These are phyloP conservation scores for Bungarus multicinctus DNA, from an alignment of 2,113 vertebrate species.

Conservation along the genomic window DNA sequence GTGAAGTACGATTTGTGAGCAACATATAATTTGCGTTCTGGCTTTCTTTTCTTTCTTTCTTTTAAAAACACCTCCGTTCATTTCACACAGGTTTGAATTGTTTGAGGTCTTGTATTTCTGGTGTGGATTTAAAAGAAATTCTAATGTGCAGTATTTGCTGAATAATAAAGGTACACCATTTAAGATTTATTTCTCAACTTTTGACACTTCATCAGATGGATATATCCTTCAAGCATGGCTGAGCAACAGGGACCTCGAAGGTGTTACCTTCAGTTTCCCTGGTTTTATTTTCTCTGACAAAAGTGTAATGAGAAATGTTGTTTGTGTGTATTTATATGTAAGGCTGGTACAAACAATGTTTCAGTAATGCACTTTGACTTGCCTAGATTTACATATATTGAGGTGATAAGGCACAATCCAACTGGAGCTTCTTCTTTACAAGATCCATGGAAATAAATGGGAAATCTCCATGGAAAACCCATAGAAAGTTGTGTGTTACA, in stretches of 20 bases:
- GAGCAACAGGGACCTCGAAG: slow-evolving; percentile 10
- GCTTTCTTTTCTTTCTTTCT: background rate
- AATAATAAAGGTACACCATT: slow-evolving; percentile 61
- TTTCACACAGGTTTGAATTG: slow-evolving; percentile 25
- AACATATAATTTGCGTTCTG: slow-evolving; percentile 53
- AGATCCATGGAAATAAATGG: background rate
- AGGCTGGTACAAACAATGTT: slow-evolving; percentile 49
- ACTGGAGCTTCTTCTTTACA: background rate
- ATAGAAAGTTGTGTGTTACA: background rate
- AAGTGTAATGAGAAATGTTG: slow-evolving; percentile 4
- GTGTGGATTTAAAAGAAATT: slow-evolving; percentile 20
- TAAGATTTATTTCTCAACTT: background rate
- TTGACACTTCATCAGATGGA: slow-evolving; percentile 5
- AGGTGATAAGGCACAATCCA: slow-evolving; percentile 14
- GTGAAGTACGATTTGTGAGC: slow-evolving; percentile 44
- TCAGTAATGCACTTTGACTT: slow-evolving; percentile 40
- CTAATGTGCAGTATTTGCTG: slow-evolving; percentile 57
- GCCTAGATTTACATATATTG: slow-evolving; percentile 46
- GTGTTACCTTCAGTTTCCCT: slow-evolving; percentile 3
- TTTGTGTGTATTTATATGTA: background rate
- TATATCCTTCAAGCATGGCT: background rate
- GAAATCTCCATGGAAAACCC: background rate
- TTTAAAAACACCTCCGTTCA: background rate
- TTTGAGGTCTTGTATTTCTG: slow-evolving; percentile 61
- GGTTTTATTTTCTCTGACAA: background rate